Conservation (phyloP, 2,797 vertebrate species). For the Kryptopterus vitreolus region DNA sequence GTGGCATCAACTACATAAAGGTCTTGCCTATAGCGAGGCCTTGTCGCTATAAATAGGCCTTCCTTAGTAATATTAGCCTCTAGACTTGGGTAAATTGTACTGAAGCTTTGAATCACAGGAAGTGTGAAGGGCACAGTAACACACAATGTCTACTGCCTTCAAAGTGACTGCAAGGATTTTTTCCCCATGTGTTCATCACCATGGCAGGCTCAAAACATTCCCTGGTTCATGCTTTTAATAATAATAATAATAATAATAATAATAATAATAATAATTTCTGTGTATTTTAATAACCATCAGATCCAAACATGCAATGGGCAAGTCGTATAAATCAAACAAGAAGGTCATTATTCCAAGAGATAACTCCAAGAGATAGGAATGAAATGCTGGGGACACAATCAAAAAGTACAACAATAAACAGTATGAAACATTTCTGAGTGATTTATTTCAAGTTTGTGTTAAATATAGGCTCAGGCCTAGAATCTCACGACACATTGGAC, state of each 20-base stretch:
- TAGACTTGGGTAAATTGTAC: background rate
- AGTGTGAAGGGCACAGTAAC: background rate
- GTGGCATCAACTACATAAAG: background rate
- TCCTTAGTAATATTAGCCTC: constrained; percentile 2
- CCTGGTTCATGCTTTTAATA: too few relatives aligned
- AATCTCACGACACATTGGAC: too few relatives aligned
- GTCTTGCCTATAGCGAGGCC: background rate
- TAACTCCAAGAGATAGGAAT: background rate
- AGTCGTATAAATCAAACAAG: too few relatives aligned
- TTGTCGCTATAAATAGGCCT: background rate
- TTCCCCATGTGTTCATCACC: background rate
- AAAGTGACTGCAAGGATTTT: background rate
- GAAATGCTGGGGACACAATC: background rate
- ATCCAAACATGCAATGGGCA: too few relatives aligned
- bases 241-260: too few relatives aligned
- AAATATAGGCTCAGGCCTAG: background rate
- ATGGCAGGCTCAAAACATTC: background rate
- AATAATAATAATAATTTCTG: too few relatives aligned
- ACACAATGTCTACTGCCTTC: background rate
- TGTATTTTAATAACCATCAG: too few relatives aligned
- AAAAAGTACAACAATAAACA: background rate
- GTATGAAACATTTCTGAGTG: background rate
- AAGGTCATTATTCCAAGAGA: too few relatives aligned
- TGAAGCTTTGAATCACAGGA: constrained; percentile 23
- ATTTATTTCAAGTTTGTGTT: background rate